Evolutionary conservation across 1,140 invertebrate genomes (phyloP).

Genomic region (Periplaneta americana): DNA sequence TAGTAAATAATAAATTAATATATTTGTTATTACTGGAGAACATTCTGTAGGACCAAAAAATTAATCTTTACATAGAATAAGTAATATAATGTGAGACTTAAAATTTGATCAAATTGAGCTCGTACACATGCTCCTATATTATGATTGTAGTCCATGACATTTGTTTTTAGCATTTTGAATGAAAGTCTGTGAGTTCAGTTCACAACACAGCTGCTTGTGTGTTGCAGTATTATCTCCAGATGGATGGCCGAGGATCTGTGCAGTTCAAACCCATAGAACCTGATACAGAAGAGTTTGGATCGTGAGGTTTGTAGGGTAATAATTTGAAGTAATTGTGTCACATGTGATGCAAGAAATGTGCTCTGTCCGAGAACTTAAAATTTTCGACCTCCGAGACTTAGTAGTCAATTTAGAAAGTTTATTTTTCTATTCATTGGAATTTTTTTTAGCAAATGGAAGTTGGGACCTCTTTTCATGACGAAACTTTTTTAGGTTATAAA

Average conservation of each 20-base stretch:
- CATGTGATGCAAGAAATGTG: background rate
- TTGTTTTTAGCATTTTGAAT: no score
- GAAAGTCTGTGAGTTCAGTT: no score
- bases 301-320: conserved; percentile 47
- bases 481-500: background rate
- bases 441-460: background rate
- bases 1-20: no score
- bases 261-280: conserved; percentile 81
- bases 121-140: no score
- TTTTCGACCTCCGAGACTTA: no score
- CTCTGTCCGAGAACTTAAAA: background rate
- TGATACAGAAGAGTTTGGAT: conserved; percentile 88
- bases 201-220: no score
- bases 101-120: no score
- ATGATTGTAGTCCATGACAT: no score
- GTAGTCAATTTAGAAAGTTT: background rate
- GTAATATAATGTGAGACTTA: no score
- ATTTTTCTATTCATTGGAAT: background rate
- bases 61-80: no score
- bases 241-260: conserved; percentile 88
- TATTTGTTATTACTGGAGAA: no score
- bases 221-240: conserved; percentile 79
- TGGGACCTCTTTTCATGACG: background rate
- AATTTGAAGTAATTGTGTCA: background rate
- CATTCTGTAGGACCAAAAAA: no score